Percentiles rank a stretch among this genome's conserved stretches.
phyloP scores from a whole-genome alignment of 2,888 invertebrate species.

The Dexiosoma caninum region DNA sequence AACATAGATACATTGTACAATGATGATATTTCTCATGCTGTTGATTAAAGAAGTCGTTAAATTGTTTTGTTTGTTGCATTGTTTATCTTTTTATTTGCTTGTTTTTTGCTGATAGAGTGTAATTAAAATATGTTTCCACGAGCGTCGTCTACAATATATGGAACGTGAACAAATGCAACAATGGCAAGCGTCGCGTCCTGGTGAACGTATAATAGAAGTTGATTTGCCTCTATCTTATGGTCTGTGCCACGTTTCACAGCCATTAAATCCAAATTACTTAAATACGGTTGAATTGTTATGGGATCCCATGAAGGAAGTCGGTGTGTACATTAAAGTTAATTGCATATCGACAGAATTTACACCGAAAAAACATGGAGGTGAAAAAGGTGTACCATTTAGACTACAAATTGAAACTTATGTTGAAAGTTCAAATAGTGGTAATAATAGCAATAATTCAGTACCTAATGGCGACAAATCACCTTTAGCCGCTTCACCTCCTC shows the following conservation, averaged over 20 bases:
- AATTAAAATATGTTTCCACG: constrained; percentile 96
- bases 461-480: constrained; percentile 55
- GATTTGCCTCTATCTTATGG: constrained; percentile 97
- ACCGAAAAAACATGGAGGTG: constrained; percentile 97
- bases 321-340: constrained; percentile 96
- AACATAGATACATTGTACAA: neutral
- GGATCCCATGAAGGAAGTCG: constrained; percentile 98
- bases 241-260: constrained; percentile 88
- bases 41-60: constrained; percentile 58
- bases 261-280: constrained; percentile 81
- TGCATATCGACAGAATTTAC: constrained; percentile 99
- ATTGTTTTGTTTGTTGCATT: constrained; percentile 58
- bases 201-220: constrained; percentile 94
- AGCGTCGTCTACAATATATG: constrained; percentile 95
- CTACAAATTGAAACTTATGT: constrained; percentile 93
- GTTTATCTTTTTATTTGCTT: constrained; percentile 50
- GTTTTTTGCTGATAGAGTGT: constrained; percentile 82
- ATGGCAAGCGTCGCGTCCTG: constrained; percentile 93
- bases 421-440: constrained; percentile 70
- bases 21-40: constrained; percentile 12
- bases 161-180: constrained; percentile 94
- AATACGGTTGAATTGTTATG: constrained; percentile 94
- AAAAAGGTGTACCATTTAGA: constrained; percentile 97
- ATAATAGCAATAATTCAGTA: constrained; percentile 55
- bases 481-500: constrained; percentile 55